phyloP scores from a whole-genome alignment of 2,888 invertebrate genomes.

The Lydus trimaculatus region DNA sequence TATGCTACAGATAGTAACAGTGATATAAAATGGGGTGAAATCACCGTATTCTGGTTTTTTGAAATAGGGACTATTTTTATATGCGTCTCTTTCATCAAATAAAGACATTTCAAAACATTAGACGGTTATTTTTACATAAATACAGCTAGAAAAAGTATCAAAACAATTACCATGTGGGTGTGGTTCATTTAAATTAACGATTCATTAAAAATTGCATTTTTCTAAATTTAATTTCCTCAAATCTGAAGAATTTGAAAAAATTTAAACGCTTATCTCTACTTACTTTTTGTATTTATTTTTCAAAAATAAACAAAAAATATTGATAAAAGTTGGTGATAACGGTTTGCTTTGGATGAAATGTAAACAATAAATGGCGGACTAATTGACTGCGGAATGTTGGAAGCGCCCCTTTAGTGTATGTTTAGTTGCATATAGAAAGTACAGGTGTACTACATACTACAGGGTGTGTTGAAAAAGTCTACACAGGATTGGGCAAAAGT shows the following conservation, averaged over 20 bases:
- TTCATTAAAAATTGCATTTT: too few species aligned
- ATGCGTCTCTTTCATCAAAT: conserved; percentile 66
- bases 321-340: not conserved
- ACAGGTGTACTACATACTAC: too few species aligned
- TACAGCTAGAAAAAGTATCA: conserved; percentile 5
- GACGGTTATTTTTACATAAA: conserved; percentile 14
- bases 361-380: not conserved
- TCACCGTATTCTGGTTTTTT: conserved; percentile 71
- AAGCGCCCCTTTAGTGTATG: not conserved
- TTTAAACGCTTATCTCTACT: not conserved
- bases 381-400: not conserved
- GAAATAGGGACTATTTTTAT: conserved; percentile 69
- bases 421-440: conserved; percentile 5
- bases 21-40: conserved; percentile 86
- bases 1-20: conserved; percentile 79
- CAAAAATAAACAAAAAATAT: not conserved
- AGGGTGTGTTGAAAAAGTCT: too few species aligned
- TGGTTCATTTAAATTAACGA: conserved; percentile 2
- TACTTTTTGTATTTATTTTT: not conserved
- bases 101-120: conserved; percentile 64
- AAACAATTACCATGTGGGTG: conserved; percentile 9
- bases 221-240: not conserved
- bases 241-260: not conserved
- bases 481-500: too few species aligned
- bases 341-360: not conserved